These are phyloP conservation scores for Tubiluchus corallicola DNA, from an alignment of 2,888 invertebrate genomes.

Conservation along the genomic window DNA sequence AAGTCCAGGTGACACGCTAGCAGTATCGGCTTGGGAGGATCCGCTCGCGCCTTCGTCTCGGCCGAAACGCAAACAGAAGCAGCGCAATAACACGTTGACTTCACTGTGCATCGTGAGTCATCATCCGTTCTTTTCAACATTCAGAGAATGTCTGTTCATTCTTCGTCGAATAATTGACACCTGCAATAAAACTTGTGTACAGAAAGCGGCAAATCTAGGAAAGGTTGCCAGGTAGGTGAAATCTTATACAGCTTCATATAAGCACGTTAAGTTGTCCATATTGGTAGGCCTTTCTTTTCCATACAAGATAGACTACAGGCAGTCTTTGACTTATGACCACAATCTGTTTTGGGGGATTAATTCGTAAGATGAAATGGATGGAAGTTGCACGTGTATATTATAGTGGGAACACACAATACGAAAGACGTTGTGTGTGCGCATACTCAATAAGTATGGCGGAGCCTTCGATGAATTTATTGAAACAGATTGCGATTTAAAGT, in stretches of 20 bases:
- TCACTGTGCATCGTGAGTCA: slow-evolving; percentile 94
- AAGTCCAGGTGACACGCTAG: slow-evolving; percentile 29
- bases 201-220: too few species aligned
- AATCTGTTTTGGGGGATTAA: too few species aligned
- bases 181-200: too few species aligned
- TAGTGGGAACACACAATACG: too few species aligned
- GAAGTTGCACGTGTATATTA: too few species aligned
- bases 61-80: slow-evolving; percentile 7
- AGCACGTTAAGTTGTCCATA: background rate
- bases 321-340: too few species aligned
- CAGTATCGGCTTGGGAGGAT: slow-evolving; percentile 29
- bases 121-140: slow-evolving; percentile 96
- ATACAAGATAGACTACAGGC: background rate
- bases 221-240: too few species aligned
- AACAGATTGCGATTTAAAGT: too few species aligned
- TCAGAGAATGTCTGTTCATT: slow-evolving; percentile 89
- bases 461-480: too few species aligned
- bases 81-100: slow-evolving; percentile 75
- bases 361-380: too few species aligned
- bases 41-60: slow-evolving; percentile 16
- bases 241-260: slow-evolving; percentile 1
- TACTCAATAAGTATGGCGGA: too few species aligned
- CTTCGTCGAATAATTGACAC: slow-evolving; percentile 90
- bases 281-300: slow-evolving; percentile 5
- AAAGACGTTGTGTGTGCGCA: too few species aligned